Percentiles rank a stretch among this genome's conserved stretches.
Evolutionary conservation across 2,797 vertebrate species (phyloP).

Genomic region (Fundulus diaphanus): DNA sequence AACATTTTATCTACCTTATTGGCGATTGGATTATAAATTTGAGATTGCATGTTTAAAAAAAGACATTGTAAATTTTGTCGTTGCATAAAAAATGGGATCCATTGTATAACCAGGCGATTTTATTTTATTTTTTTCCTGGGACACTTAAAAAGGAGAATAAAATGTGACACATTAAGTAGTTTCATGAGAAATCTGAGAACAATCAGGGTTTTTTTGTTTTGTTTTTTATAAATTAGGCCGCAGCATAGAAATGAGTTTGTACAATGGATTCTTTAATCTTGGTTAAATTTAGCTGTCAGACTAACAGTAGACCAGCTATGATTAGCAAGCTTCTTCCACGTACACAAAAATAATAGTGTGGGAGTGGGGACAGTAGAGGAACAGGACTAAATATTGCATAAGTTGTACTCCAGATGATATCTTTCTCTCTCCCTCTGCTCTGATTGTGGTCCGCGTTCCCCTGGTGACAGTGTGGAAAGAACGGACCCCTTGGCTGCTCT

Average conservation of each 20-base stretch:
- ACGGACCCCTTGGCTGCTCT: slow-evolving; percentile 95
- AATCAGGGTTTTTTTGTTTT: not conserved
- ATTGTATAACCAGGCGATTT: not conserved
- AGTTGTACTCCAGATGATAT: slow-evolving; percentile 18
- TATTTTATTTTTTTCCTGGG: not conserved
- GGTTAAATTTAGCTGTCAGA: not conserved
- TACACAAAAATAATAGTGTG: slow-evolving; percentile 11
- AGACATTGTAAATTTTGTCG: too few species aligned
- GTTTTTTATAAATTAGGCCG: not conserved
- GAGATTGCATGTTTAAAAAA: not conserved
- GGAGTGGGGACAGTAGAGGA: not conserved
- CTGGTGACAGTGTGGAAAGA: slow-evolving; percentile 91
- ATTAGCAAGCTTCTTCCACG: not conserved
- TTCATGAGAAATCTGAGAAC: not conserved
- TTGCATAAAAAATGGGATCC: not conserved
- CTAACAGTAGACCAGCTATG: not conserved
- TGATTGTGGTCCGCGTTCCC: slow-evolving; percentile 63
- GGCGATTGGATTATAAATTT: not conserved
- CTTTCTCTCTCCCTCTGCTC: slow-evolving; percentile 28
- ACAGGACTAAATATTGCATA: not conserved
- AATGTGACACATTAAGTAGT: not conserved
- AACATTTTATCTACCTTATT: not conserved
- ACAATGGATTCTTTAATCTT: not conserved
- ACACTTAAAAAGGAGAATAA: not conserved
- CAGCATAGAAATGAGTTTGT: not conserved